These are phyloP conservation scores for Caenorhabditis sulstoni DNA, from an alignment of 2,888 invertebrate genomes.

Conservation along the genomic window DNA sequence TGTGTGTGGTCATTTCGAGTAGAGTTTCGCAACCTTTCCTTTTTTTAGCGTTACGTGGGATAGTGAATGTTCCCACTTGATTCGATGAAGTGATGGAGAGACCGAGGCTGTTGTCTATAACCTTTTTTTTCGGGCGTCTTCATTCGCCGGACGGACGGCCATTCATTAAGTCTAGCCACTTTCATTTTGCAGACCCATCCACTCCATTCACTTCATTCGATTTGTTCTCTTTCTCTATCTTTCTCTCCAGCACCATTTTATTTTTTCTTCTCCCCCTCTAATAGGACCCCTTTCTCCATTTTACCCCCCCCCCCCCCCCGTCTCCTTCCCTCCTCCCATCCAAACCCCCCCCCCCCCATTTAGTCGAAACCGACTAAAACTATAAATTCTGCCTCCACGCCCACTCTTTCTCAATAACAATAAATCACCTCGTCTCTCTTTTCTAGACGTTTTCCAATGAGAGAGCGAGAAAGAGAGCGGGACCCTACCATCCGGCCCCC, in stretches of 20 bases:
- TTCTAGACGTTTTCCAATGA: too few relatives aligned
- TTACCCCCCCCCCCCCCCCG: too few relatives aligned
- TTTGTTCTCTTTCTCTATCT: slow-evolving; percentile 12
- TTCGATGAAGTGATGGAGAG: background rate
- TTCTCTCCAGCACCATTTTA: too few relatives aligned
- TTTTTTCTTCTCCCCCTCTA: too few relatives aligned
- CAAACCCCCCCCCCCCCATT: too few relatives aligned
- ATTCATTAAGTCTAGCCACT: slow-evolving; percentile 17
- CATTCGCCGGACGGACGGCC: background rate
- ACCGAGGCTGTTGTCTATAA: background rate
- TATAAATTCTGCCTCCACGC: slow-evolving; percentile 28
- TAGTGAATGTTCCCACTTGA: background rate
- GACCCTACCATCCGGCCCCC: too few relatives aligned
- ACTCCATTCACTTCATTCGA: slow-evolving; percentile 15
- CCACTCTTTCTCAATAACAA: slow-evolving; percentile 31
- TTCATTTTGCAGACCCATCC: slow-evolving; percentile 4
- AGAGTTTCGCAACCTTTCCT: slow-evolving; percentile 38
- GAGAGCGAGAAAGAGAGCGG: background rate
- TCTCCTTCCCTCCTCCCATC: too few relatives aligned
- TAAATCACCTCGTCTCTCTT: slow-evolving; percentile 26
- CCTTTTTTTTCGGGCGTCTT: background rate
- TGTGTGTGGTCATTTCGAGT: too few relatives aligned
- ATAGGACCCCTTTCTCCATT: too few relatives aligned
- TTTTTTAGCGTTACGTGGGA: background rate
- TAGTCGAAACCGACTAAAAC: slow-evolving; percentile 34